Base-by-base conservation (phyloP, 2,797 vertebrate species). In the Hemibagrus guttatus region DNA sequence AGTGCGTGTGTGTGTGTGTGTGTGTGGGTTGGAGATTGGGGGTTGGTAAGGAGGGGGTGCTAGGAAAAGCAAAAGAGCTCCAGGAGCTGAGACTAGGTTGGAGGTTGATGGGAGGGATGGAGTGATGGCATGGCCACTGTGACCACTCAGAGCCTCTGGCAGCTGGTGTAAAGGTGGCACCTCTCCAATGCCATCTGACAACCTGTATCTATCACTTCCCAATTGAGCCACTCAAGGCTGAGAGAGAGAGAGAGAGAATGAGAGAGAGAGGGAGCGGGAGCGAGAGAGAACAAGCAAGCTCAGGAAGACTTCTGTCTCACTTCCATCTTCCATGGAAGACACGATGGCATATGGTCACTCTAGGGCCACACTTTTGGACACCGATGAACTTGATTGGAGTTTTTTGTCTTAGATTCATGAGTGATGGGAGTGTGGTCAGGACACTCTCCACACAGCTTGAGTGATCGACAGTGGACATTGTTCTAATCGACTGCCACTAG, bases 191-290 rank as follows among this genome's bases (percentile, higher is more conserved):
- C 95, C 95, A 95, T 91, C 93, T 95, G 94, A 95, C 92, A 95
- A 96, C 94, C 95, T 96, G 95, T 95, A 96, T 96, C 94, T 95
- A 96, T 96, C 95, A 96, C 96, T 95, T 93, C 94, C 94, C 95
- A 96, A 96, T 97, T 96, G 95, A 96, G 95, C 95, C 92, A 94
- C 95, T 95, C 94, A 87, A 90, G 69, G 74, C 87, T 84, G 85
- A 61, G 66, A 71, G 90, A 87, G 89, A 82, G 76, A 79, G 59
- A 89, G 89, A 86, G 39, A 19, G 58, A 63, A 28, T 26, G 35
- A 90, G 87, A 86, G 58, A 69, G 84, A 76, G 82, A 75, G 21
- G n/a, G n/a, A n/a, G n/a, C n/a, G n/a, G n/a, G n/a, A n/a, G n/a
- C n/a, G n/a, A 46, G 12, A 74, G 79, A 61, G 49, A 58, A 89